Base-by-base conservation (phyloP, 2,113 vertebrate species). In the Chaetops frenatus region DNA sequence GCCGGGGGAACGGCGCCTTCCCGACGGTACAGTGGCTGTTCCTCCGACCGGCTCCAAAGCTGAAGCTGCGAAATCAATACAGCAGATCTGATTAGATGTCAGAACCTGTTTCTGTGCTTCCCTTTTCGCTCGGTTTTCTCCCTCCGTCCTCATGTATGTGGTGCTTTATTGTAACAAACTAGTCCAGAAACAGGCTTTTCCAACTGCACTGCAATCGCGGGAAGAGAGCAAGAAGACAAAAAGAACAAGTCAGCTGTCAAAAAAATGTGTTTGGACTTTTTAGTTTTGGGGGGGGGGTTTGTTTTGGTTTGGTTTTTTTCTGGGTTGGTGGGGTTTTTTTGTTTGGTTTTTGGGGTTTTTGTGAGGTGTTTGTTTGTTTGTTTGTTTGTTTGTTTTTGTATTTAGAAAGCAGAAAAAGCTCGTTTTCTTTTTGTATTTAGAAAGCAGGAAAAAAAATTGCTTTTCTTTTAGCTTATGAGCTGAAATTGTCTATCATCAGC, bases 51-150 rank as follows among this genome's bases (percentile, higher is more conserved):
- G 86, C 94, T 96, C 90, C 69, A 57, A 81, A 97, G 93, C 79
- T 92, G 31, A 91, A 94, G 84, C 74, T 90, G 90, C 86, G 76
- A 93, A 97, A 97, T 97, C 97, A 92, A 97, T 97, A 94, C 92
- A 14, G 91, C 77, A 53, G 86, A 95, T 96, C 92, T 97, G 95
- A 97, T 97, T 94, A 96, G 95, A 95, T 97, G 96, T 96, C 95
- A 96, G 91, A 96, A 94, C 60, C 90, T 93, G 92, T 95, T 97
- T 92, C 76, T 95, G 74, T 80, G 89, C 79, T 97, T 92, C 66
- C 85, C 33, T 89, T 82, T 87, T 40, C 77, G 88, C 88, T 67
- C 20, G 80, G 84, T 88, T 92, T 88, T 85, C 54, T 92, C 57
- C 62, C 56, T 80, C 95, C 73, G 29, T 57, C 65, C 66, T 88